Evolutionary conservation across 2,113 vertebrate genomes (phyloP), one percentile per base, ranked within the genome.

Genomic region (Pimephales promelas): DNA sequence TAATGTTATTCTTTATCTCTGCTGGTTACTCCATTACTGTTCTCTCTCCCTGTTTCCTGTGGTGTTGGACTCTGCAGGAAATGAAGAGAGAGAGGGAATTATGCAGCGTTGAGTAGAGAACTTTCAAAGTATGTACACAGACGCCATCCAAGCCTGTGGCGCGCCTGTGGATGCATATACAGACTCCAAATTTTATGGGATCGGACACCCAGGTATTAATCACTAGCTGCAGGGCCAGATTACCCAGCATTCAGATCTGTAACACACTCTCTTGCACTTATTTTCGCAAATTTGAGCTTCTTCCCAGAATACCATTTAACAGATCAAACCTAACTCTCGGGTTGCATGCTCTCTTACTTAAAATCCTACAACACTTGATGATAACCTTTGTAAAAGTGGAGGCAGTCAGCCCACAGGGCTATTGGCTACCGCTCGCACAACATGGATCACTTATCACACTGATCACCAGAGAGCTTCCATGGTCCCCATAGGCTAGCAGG

Each of bases 151-250:
- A 83, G 56, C 80, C 45, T 61, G 34, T 82, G 82, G 84, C 81
- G 78, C 62, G 85, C 92, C 88, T 82, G 89, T 85, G 92, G 92
- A 93, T 84, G 89, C 89, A 93, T 87, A 86, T 89, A 88, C 87
- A 89, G 47, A 71, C 76, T 77, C 47, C 74, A 20, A 28, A 62
- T 83, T 40, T 18, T 56, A 40, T 54, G 10, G 78, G 61, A 49
- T 66, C 43, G 28, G 31, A 52, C 10, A 20, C 79, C 79, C 79
- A 81, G 79, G 88, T 90, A 92, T 93, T 94, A 93, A 93, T 93
- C 92, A 92, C 91, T 87, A 89, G 87, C 92, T 87, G 82, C 89
- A 26, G 89, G 92, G 90, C 90, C 85, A 92, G 92, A 92, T 92
- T 94, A 90, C 90, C 90, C 22, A 70, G 28, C 47, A 52, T 80